Conservation (phyloP, 2,113 vertebrate genomes). For the Myrmecophaga tridactyla region DNA sequence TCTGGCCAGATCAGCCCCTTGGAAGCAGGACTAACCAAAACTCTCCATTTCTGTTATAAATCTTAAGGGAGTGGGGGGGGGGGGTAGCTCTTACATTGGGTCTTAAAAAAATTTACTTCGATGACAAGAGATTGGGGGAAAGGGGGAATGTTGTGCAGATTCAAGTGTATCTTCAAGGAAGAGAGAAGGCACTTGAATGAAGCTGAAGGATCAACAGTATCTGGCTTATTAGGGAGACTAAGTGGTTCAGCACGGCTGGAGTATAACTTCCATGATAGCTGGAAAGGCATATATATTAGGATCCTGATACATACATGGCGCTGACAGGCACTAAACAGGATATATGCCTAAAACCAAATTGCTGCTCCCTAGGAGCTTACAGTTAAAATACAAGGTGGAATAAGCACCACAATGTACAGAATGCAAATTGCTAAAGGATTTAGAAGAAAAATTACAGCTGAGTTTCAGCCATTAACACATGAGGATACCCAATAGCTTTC, state of each 20-base stretch:
- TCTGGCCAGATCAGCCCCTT: not conserved
- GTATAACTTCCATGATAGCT: not conserved
- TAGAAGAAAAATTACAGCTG: slow-evolving; percentile 54
- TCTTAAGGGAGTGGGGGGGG: not conserved
- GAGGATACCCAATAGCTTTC: slow-evolving; percentile 65
- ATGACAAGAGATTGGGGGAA: not conserved
- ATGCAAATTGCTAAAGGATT: slow-evolving; percentile 38
- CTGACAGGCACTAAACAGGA: slow-evolving; percentile 6
- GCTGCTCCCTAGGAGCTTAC: slow-evolving; percentile 69
- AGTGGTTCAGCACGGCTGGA: not conserved
- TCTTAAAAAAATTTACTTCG: not conserved
- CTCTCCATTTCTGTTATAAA: not conserved
- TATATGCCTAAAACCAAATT: slow-evolving; percentile 11
- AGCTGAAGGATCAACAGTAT: not conserved
- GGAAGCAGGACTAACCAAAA: not conserved
- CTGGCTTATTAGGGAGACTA: not conserved
- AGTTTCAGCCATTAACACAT: slow-evolving; percentile 67
- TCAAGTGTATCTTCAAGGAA: not conserved
- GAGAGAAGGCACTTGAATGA: slow-evolving; percentile 50
- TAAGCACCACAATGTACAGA: slow-evolving; percentile 57
- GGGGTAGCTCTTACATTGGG: not conserved
- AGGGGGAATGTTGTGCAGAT: no score
- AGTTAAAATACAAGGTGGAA: slow-evolving; percentile 56
- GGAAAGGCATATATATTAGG: not conserved
- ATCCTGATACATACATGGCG: not conserved